Base-by-base conservation (phyloP, 2,113 vertebrate genomes). In the Ophthalmolycus amberensis region DNA sequence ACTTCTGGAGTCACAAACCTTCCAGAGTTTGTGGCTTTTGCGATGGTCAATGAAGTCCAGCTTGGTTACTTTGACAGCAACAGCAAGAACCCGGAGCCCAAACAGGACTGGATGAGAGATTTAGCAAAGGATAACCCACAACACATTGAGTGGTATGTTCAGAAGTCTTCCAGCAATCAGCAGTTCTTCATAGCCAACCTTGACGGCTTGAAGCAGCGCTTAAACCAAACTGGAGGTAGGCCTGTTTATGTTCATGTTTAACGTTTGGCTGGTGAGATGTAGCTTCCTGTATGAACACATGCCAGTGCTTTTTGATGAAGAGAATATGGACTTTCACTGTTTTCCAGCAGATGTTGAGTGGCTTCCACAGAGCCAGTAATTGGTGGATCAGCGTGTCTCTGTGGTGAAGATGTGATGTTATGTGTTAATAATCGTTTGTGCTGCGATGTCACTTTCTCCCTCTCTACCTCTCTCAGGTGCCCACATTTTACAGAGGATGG, bases 201-300 rank as follows among this genome's bases (percentile, higher is more conserved):
- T 0, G 18, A 71, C 1, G 2, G 5, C 62, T 38, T 82, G n/a
- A 92, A 60, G 75, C n/a, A 64, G 1, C 73, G 84, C 0, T 79
- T 91, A 9, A 93, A 91, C 80, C 79, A 87, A 10, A 84, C 80
- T 56, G 32, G n/a, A 70, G 87, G 89, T 90, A 62, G 4, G 27
- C 20, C 16, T n/a, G 52, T 71, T 71, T 44, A 25, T 44, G 6
- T 40, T n/a, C 22, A n/a, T n/a, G n/a, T n/a, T n/a, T n/a, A n/a
- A n/a, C n/a, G n/a, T n/a, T n/a, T n/a, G n/a, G n/a, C n/a, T n/a
- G n/a, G n/a, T n/a, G n/a, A n/a, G n/a, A n/a, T n/a, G n/a, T n/a
- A n/a, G n/a, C n/a, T n/a, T n/a, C n/a, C n/a, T n/a, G n/a, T n/a
- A n/a, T n/a, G n/a, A n/a, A n/a, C n/a, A n/a, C n/a, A n/a, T n/a